Evolutionary conservation across 2,113 vertebrate species (phyloP).

Genomic region (Chlamydotis undulata): DNA sequence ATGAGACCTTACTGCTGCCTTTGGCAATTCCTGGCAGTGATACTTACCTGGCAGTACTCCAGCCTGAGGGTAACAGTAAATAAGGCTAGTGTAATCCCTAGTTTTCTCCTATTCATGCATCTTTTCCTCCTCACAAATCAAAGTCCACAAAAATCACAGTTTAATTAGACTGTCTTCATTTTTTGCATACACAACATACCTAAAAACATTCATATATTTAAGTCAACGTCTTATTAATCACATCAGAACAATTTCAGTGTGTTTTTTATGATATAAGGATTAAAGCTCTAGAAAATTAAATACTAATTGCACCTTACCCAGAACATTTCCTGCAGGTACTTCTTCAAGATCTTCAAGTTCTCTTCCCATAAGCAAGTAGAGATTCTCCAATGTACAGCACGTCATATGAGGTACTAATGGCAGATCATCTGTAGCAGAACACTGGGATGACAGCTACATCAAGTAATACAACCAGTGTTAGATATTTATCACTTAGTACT

Average conservation of each 20-base stretch:
- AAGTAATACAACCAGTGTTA: not conserved
- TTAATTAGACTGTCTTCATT: not conserved
- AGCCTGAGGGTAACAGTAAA: not conserved
- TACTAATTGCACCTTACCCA: slow-evolving; percentile 76
- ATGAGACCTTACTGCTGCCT: not conserved
- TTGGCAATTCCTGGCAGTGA: not conserved
- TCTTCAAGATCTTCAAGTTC: slow-evolving; percentile 91
- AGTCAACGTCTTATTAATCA: not conserved
- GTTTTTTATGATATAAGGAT: not conserved
- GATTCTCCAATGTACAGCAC: slow-evolving; percentile 80
- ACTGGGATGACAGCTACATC: slow-evolving; percentile 80
- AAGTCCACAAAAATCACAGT: not conserved
- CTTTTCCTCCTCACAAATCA: not conserved
- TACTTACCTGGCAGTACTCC: not conserved
- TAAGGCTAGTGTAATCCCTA: not conserved
- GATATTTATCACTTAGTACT: not conserved
- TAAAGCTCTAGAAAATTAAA: not conserved
- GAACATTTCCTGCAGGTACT: slow-evolving; percentile 91
- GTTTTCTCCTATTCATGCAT: not conserved
- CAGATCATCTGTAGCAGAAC: slow-evolving; percentile 66
- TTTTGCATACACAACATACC: not conserved
- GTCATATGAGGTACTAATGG: slow-evolving; percentile 83
- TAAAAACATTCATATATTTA: not conserved
- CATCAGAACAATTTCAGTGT: not conserved
- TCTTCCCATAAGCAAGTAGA: slow-evolving; percentile 95